phyloP scores from a whole-genome alignment of 2,113 vertebrate species.

The Hydrochoerus hydrochaeris region DNA sequence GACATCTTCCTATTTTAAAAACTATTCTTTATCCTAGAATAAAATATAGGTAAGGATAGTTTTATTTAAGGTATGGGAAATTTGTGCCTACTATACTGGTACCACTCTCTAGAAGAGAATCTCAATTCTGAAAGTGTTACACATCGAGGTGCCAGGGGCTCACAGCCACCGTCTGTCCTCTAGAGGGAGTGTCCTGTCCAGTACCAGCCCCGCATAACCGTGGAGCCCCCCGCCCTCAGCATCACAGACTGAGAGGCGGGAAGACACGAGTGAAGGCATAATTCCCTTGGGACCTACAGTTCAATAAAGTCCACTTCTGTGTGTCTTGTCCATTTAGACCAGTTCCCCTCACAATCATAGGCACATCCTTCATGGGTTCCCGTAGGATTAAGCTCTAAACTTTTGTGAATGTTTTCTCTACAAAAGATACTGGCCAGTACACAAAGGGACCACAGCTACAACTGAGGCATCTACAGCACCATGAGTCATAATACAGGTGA shows the following conservation, averaged over 20 bases:
- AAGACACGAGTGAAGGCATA: too few relatives aligned
- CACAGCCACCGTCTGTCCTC: neutral
- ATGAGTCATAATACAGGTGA: neutral
- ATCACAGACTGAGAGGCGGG: neutral
- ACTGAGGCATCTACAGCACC: neutral
- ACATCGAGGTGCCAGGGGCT: neutral
- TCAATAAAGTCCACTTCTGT: neutral
- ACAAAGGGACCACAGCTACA: rapidly evolving
- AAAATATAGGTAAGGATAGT: neutral
- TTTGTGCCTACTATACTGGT: neutral
- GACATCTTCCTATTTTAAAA: neutral
- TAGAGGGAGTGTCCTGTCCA: rapidly evolving
- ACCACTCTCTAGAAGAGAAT: neutral
- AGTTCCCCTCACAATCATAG: neutral
- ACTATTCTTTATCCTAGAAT: neutral
- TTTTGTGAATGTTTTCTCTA: neutral
- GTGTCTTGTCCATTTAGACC: too few relatives aligned
- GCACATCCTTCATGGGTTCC: neutral
- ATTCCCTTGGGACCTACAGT: neutral
- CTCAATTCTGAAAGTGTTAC: neutral
- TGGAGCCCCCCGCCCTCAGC: neutral
- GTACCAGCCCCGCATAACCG: neutral
- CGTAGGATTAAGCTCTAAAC: neutral
- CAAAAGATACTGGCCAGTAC: neutral
- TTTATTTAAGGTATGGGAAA: neutral